A percentile compares a stretch with the other conserved stretches of the same genome.
Conservation (phyloP, 2,113 vertebrate species). For the Montifringilla adamsi region DNA sequence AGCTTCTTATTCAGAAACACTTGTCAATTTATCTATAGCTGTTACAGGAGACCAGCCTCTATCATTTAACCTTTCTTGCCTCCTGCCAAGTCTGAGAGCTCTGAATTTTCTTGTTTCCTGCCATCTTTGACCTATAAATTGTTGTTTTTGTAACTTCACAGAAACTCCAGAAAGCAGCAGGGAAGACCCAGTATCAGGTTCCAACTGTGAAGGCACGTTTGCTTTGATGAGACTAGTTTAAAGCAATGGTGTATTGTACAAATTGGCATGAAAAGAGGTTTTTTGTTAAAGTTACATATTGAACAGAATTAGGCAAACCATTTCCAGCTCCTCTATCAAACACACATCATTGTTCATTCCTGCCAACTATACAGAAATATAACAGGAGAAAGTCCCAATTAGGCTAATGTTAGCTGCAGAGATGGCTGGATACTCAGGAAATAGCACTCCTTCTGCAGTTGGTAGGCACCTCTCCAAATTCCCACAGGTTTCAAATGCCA, state of each 20-base stretch:
- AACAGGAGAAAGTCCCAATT: neutral
- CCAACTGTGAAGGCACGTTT: neutral
- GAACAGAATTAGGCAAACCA: neutral
- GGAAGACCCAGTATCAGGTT: neutral
- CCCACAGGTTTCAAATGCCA: neutral
- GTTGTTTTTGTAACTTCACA: neutral
- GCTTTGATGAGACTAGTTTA: neutral
- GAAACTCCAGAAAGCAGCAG: neutral
- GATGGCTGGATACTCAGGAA: neutral
- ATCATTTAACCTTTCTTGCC: neutral
- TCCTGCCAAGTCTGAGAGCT: neutral
- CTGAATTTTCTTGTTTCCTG: neutral
- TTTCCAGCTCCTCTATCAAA: neutral
- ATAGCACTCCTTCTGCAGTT: neutral
- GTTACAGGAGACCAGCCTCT: neutral
- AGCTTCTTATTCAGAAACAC: neutral
- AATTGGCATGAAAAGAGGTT: rapidly evolving
- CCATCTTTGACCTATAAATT: neutral
- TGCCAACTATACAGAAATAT: neutral
- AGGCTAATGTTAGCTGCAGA: neutral
- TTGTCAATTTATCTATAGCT: neutral
- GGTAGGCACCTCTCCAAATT: neutral
- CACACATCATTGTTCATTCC: neutral
- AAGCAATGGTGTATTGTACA: neutral
- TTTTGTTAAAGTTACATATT: neutral